A percentile compares a stretch with the other conserved stretches of the same genome.
Evolutionary conservation across 2,888 invertebrate genomes (phyloP).

Genomic region (Chromoteleia sp.): DNA sequence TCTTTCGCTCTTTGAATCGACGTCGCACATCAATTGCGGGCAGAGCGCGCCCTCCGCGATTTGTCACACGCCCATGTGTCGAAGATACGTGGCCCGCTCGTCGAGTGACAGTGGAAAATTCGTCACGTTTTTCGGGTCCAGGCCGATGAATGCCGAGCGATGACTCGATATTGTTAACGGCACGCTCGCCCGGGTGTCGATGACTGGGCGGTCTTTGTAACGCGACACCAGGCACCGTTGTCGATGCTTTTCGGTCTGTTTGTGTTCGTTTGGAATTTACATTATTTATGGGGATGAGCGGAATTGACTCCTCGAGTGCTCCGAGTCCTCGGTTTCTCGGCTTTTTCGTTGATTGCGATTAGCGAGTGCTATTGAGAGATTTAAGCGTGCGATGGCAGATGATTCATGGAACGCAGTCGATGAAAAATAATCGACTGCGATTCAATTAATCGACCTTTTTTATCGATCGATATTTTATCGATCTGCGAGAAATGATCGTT

Average conservation of each 20-base stretch:
- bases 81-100: constrained; percentile 7
- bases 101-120: constrained; percentile 73
- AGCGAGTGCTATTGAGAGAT: too few species aligned
- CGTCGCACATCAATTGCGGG: too few species aligned
- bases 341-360: too few species aligned
- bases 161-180: constrained; percentile 80
- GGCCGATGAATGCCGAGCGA: constrained; percentile 78
- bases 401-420: too few species aligned
- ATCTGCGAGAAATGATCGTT: too few species aligned
- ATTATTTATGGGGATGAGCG: constrained; percentile 18
- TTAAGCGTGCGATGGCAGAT: too few species aligned
- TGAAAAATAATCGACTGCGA: too few species aligned
- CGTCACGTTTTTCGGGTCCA: constrained; percentile 71
- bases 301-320: not conserved
- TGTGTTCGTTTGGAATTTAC: constrained; percentile 30
- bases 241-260: constrained; percentile 30
- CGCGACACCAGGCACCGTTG: constrained; percentile 3
- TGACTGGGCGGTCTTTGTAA: constrained; percentile 45
- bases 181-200: constrained; percentile 47
- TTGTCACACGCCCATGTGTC: constrained; percentile 68
- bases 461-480: too few species aligned
- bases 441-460: too few species aligned
- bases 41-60: constrained; percentile 67
- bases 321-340: too few species aligned
- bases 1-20: too few species aligned